Evolutionary conservation across 1,140 invertebrate species (phyloP), one percentile per base, ranked within the genome.

Genomic region (Lordiphosa collinella): DNA sequence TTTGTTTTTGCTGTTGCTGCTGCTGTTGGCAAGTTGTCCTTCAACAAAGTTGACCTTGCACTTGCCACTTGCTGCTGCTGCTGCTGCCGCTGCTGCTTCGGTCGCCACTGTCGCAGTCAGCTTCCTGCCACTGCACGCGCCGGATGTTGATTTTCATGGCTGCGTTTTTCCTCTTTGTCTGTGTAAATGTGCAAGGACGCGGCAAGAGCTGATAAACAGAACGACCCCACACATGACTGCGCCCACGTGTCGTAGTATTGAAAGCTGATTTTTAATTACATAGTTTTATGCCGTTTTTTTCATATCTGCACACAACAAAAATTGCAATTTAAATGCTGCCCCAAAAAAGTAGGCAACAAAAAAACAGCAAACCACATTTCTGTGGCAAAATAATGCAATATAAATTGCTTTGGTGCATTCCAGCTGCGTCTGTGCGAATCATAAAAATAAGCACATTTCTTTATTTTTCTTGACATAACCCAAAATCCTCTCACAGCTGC

Each of bases 31-130:
- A 64, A 29, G 63, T 50, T 78, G 76, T 82, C 78, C 78, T 82
- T 82, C 78, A 78, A 78, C 72, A 84, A 68, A 68, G 78, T 78
- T 82, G 78, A 82, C 78, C 78, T 82, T 82, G 78, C 78, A 78
- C 78, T 82, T 82, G 78, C 78, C 78, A 82, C 78, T 82, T 82
- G 76, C 75, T 82, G 72, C 72, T 61, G 53, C 50, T 35, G 32
- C 34, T 40, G 34, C 10, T 60, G 50, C 38, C 43, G 47, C 31
- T 10, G 13, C 34, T 18, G 18, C 31, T 37, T 41, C 22, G 35
- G 35, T 34, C 66, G 51, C 31, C 37, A 50, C 58, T 63, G 50
- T 32, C 41, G 46, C 46, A 59, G 54, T 47, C 32, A 48, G 37
- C 44, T 54, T 61, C 56, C 65, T 55, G 38, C 13, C 25, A 38